Conservation (phyloP, 2,113 vertebrate species). For the Caranx melampygus region DNA sequence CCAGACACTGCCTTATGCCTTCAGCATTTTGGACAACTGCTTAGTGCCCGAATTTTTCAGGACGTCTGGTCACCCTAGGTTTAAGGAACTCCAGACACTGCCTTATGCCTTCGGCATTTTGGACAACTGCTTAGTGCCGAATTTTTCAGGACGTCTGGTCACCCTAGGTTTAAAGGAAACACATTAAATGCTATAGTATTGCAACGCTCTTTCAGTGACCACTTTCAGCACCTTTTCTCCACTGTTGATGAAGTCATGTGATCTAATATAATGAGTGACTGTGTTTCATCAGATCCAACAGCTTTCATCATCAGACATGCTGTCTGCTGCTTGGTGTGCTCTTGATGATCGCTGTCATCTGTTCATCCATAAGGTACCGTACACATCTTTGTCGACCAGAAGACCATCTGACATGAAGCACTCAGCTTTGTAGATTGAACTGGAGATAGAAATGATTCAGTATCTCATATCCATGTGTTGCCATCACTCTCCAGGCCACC, state of each 20-base stretch:
- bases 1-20: no score
- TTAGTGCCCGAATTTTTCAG: no score
- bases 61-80: no score
- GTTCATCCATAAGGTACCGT: neutral
- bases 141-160: no score
- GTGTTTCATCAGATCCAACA: slow-evolving; percentile 21
- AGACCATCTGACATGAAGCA: neutral
- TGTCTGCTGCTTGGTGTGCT: neutral
- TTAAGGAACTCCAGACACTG: no score
- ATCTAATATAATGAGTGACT: neutral
- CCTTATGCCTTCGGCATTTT: no score
- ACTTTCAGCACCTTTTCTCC: no score
- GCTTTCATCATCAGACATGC: slow-evolving; percentile 6
- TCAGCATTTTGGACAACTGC: no score
- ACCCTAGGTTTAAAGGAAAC: no score
- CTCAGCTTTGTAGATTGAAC: neutral
- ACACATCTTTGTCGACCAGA: neutral
- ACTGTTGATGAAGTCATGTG: neutral
- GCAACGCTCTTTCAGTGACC: no score
- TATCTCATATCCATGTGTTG: neutral
- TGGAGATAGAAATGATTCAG: neutral
- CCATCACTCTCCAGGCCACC: slow-evolving; percentile 1
- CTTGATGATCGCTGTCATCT: neutral
- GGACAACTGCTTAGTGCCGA: no score
- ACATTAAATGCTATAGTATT: no score